These are phyloP conservation scores for Chrysomela aeneicollis DNA, from an alignment of 2,888 invertebrate species.

Conservation along the genomic window DNA sequence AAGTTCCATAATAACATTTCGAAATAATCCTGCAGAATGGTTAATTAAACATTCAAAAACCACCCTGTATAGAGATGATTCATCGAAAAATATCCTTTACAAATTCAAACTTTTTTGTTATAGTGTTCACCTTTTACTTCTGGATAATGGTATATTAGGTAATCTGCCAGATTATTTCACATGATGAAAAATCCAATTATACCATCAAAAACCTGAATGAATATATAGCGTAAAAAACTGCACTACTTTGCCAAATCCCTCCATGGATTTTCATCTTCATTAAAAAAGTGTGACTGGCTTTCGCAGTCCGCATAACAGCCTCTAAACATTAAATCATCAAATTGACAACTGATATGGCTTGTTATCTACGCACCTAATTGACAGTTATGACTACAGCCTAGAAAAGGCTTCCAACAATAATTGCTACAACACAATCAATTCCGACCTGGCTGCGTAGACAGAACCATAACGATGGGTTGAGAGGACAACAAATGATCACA, in stretches of 20 bases:
- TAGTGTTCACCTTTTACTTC: too few species aligned
- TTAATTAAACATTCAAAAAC: too few species aligned
- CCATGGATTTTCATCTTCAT: background rate
- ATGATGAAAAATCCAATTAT: too few species aligned
- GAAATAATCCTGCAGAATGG: too few species aligned
- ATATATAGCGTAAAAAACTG: too few species aligned
- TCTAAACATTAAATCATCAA: slow-evolving; percentile 58
- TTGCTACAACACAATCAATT: slow-evolving; percentile 61
- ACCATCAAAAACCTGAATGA: too few species aligned
- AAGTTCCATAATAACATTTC: too few species aligned
- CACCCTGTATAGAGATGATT: too few species aligned
- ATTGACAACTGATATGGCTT: slow-evolving; percentile 61
- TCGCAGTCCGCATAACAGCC: slow-evolving; percentile 59
- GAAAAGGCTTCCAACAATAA: slow-evolving; percentile 50
- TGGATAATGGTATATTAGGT: too few species aligned
- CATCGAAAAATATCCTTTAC: too few species aligned
- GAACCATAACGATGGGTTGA: slow-evolving; percentile 17
- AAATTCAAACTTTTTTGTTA: too few species aligned
- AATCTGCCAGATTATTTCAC: too few species aligned
- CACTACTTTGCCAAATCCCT: slow-evolving; percentile 2
- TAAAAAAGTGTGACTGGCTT: slow-evolving; percentile 28
- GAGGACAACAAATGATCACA: slow-evolving; percentile 23
- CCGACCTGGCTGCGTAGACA: slow-evolving; percentile 45
- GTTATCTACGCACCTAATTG: slow-evolving; percentile 59
- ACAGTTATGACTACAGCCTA: slow-evolving; percentile 58